Evolutionary conservation across 2,888 invertebrate species (phyloP), one percentile per base, ranked within the genome.

Genomic region (Lutraria lutraria): DNA sequence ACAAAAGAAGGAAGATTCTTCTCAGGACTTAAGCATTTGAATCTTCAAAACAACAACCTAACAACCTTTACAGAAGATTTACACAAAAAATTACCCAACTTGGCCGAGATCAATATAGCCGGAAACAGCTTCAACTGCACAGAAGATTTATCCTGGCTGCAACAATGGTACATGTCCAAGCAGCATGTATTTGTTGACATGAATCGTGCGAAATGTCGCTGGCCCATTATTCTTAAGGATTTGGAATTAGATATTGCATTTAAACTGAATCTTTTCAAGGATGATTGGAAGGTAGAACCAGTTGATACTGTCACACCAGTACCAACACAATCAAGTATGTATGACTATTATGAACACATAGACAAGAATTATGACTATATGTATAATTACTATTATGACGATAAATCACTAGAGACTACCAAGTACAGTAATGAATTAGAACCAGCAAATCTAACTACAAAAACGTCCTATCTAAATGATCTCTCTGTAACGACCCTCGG

Each of bases 61-160:
- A 84, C 87, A 34, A 93, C 92, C 3, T 56, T 96, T 15, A 85
- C 86, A 43, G 60, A 85, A 0, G 90, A 90, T n/a, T 84, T 95
- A 8, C 86, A 90, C 81, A 63, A 82, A 16, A 83, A 81, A 19
- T 83, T 95, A 19, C 90, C 93, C 56, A 90, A 90, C 29, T 81
- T 95, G 8, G 63, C 90, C 19, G 81, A 83, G 0, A 83, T 95
- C 3, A 81, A 98, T 95, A 97, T 99, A 93, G 98, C 98, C 31
- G 98, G 97, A 82, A 99, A 99, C 96, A 98, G 98, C 10, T 97
- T 98, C 95, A 97, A 98, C 89, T 99, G 99, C 95, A 98, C 98
- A 95, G 98, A 98, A 95, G 97, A 98, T 53, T 96, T 98, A 0
- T 97, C 98, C 56, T 98, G 98, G 98, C 97, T 98, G 0, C 97